These are phyloP conservation scores for Rhinogobio ventralis DNA, from an alignment of 2,797 vertebrate species.

Conservation along the genomic window DNA sequence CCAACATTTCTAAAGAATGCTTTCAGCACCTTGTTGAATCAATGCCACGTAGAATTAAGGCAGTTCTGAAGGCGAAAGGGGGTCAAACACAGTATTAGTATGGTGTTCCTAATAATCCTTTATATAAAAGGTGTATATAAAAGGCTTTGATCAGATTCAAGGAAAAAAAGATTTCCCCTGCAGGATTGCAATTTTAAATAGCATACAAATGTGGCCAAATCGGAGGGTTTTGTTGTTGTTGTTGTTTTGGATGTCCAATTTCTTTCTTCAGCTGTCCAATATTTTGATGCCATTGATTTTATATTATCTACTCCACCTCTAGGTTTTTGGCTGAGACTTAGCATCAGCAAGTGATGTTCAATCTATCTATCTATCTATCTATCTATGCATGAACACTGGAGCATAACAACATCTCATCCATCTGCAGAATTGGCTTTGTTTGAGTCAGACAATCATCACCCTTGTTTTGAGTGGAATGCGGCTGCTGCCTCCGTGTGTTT, in stretches of 20 bases:
- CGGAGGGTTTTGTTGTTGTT: not conserved
- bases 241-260: not conserved
- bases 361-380: not conserved
- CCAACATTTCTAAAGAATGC: no score
- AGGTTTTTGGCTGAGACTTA: not conserved
- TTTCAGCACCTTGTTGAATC: no score
- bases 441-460: conserved; percentile 20
- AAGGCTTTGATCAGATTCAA: not conserved
- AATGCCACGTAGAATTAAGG: no score
- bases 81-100: no score
- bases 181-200: not conserved
- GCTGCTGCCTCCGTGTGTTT: not conserved
- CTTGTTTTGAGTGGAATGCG: not conserved
- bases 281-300: no score
- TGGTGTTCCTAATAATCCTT: no score
- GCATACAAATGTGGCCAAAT: not conserved
- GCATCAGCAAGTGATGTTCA: not conserved
- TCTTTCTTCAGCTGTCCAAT: not conserved
- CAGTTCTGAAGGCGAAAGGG: no score
- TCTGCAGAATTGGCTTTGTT: not conserved
- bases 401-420: not conserved
- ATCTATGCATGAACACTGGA: not conserved
- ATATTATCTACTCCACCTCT: not conserved
- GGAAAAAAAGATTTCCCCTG: no score
- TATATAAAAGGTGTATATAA: no score